phyloP scores from a whole-genome alignment of 2,113 vertebrate genomes.

The Gobius niger region DNA sequence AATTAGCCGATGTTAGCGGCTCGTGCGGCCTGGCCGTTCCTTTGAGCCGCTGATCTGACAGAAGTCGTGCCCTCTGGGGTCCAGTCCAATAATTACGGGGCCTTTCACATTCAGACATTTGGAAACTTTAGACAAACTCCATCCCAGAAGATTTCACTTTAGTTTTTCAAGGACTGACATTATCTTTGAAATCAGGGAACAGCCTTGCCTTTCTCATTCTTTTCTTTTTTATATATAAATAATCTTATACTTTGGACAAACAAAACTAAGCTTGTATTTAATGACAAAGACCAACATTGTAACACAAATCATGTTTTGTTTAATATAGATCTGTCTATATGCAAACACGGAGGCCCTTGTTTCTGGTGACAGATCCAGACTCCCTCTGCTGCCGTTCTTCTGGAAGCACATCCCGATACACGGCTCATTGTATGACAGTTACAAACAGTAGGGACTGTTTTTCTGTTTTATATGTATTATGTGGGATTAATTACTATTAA shows the following conservation, averaged over 20 bases:
- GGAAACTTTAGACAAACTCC: slow-evolving; percentile 68
- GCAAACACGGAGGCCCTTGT: slow-evolving; percentile 10
- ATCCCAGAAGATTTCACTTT: slow-evolving; percentile 47
- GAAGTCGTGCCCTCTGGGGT: slow-evolving; percentile 74
- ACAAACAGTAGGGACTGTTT: no score
- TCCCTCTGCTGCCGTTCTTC: slow-evolving; percentile 61
- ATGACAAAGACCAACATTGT: neutral
- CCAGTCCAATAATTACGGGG: slow-evolving; percentile 68
- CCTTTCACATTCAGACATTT: slow-evolving; percentile 58
- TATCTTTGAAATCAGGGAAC: slow-evolving; percentile 39
- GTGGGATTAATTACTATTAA: no score
- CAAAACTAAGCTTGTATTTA: neutral
- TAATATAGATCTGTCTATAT: neutral
- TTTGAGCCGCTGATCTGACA: slow-evolving; percentile 74
- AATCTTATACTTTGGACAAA: neutral
- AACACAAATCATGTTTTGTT: neutral
- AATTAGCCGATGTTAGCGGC: slow-evolving; percentile 75
- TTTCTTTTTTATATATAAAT: neutral
- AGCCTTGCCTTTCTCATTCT: neutral
- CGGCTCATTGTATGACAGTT: neutral
- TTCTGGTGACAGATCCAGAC: slow-evolving; percentile 43
- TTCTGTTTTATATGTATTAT: no score
- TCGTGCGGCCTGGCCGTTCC: slow-evolving; percentile 60
- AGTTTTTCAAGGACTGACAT: slow-evolving; percentile 24
- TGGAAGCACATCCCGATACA: slow-evolving; percentile 59